Evolutionary conservation across 1,140 invertebrate genomes (phyloP), one percentile per base, ranked within the genome.

Genomic region (Cyclina sinensis): DNA sequence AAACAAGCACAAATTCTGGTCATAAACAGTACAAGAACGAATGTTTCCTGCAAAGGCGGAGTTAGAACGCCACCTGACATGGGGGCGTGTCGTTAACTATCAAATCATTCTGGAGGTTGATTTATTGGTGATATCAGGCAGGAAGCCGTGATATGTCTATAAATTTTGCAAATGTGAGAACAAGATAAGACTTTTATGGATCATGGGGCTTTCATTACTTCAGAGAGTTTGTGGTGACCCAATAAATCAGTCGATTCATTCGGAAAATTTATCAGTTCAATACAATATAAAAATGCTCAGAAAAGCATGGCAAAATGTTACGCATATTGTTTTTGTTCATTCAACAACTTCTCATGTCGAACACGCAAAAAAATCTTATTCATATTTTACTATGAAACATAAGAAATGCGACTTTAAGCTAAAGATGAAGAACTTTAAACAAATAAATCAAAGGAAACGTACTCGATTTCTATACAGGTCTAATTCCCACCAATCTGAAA

Each of bases 121-220:
- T 78, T 51, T 78, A 78, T 54, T 21, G 74, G 54, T 51, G 48
- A 32, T 27, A 48, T 54, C 27, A 27, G 1, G 21, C 16, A 78
- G 74, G 30, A 46, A 78, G 24, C 11, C 74, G 24, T 27, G 74
- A 48, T 51, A 78, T 32, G 46, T 78, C 46, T 78, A 78, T 78
- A 51, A 51, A 78, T 46, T 78, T 35, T 21, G 46, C 30, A 78
- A 78, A 78, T 78, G 74, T 30, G 24, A 4, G 74, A 78, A 78
- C 74, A 78, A 78, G 74, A 78, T 78, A 78, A 78, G 74, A 24
- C 32, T 54, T 78, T 78, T 51, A 78, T 46, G 74, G 74, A 54
- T 78, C 74, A 78, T 51, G 32, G 7, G 32, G 46, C 37, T 74
- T 14, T 78, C 54, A 78, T 78, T 46, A 48, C 74, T 54, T 54